Base-by-base conservation (phyloP, 2,888 invertebrate genomes). In the Limenitis camilla region DNA sequence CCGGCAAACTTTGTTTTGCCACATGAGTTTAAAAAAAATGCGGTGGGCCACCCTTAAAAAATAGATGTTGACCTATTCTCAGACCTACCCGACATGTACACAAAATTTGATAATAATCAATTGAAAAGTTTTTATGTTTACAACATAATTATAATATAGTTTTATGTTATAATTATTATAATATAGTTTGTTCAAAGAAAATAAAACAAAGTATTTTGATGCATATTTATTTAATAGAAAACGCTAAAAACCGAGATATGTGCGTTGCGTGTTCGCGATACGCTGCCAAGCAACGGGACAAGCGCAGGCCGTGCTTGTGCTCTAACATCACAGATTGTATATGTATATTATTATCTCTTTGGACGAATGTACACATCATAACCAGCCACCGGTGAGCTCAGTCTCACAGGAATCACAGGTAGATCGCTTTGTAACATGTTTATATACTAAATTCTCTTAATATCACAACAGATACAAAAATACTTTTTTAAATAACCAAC, bases 181-280 rank as follows among this genome's bases (percentile, higher is more conserved):
- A 19, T 19, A 2, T 19, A 19, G 3, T 19, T 19, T 1, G 19
- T n/a, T n/a, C n/a, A 7, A 8, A 8, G 29, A 10, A 10, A 58
- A 43, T 58, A 27, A 58, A 58, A 59, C 33, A 5, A 6, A 27
- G 6, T 29, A n/a, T 30, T 36, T 43, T 43, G 7, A 59, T 58
- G 58, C 54, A 43, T 59, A 55, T 59, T 61, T 49, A 58, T 63
- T 64, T 53, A 56, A 55, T 56, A 60, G 56, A 44, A 63, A 62
- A 65, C 59, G 53, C 63, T 66, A 61, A 53, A 65, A 63, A 61
- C 48, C 56, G 44, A 49, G 65, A 65, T 62, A 63, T 66, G 65
- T 65, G 55, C 56, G 55, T 51, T 54, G 52, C 27, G 58, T 51
- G 48, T 19, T 53, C 49, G 49, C 58, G 49, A 47, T 45, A 44